phyloP scores from a whole-genome alignment of 2,888 invertebrate genomes.

The Conomelus anceps region DNA sequence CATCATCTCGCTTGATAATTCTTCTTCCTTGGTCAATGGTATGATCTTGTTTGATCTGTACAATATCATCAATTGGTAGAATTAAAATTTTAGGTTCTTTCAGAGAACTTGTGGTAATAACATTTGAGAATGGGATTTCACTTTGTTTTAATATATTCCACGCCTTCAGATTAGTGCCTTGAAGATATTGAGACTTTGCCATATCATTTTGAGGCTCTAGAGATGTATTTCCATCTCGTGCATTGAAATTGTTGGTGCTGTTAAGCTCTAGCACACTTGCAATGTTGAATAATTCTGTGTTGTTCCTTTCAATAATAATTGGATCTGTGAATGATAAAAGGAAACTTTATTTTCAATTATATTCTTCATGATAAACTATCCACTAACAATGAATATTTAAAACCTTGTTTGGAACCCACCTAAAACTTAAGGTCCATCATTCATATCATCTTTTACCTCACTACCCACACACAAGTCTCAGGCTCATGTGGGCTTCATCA shows the following conservation, averaged over 20 bases:
- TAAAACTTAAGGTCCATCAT: no score
- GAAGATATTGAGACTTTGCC: neutral
- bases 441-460: no score
- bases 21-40: neutral
- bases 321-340: neutral
- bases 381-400: no score
- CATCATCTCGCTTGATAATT: neutral
- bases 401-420: no score
- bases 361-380: neutral
- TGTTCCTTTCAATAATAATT: neutral
- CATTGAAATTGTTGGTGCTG: neutral
- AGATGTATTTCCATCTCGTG: neutral
- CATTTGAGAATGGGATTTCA: neutral
- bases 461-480: no score
- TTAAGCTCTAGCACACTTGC: neutral
- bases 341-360: neutral
- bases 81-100: neutral
- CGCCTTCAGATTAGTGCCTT: neutral
- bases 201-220: neutral
- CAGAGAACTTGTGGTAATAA: neutral
- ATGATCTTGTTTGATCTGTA: neutral
- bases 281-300: neutral
- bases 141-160: neutral
- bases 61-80: neutral
- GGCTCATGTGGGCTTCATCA: no score